Percentiles rank a stretch among this genome's conserved stretches.
phyloP scores from a whole-genome alignment of 2,113 vertebrate species.

The Poecile atricapillus region DNA sequence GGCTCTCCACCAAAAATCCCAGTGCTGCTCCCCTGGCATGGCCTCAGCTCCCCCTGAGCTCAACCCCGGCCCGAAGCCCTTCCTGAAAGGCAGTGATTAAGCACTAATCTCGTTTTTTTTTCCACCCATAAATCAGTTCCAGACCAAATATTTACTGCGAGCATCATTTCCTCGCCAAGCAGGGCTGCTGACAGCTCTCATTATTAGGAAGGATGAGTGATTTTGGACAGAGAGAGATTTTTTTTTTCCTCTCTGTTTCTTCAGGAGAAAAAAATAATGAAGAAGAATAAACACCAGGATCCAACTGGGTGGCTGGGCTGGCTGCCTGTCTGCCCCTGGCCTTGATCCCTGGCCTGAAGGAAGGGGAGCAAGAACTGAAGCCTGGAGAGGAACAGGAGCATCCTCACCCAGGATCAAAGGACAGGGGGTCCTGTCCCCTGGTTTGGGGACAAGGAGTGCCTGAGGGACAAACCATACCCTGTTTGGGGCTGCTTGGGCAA shows the following conservation, averaged over 20 bases:
- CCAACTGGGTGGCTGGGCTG: background rate
- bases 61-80: background rate
- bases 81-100: conserved; percentile 64
- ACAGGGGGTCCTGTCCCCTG: background rate
- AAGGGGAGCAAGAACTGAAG: fast-evolving
- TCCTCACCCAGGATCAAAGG: background rate
- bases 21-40: fast-evolving
- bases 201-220: conserved; percentile 78
- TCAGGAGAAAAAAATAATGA: background rate
- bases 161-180: conserved; percentile 76
- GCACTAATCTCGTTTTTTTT: conserved; percentile 70
- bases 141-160: conserved; percentile 75
- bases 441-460: background rate
- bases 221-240: conserved; percentile 70
- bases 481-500: background rate
- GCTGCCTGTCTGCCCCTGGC: background rate
- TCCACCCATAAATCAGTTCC: conserved; percentile 79
- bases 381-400: background rate
- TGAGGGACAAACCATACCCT: background rate
- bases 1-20: fast-evolving
- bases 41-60: background rate
- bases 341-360: background rate
- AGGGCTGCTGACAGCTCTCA: conserved; percentile 71
- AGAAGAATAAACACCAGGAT: background rate
- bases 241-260: background rate